A percentile compares a stretch with the other conserved stretches of the same genome.
phyloP scores from a whole-genome alignment of 1,140 invertebrate genomes.

The Pantala flavescens region DNA sequence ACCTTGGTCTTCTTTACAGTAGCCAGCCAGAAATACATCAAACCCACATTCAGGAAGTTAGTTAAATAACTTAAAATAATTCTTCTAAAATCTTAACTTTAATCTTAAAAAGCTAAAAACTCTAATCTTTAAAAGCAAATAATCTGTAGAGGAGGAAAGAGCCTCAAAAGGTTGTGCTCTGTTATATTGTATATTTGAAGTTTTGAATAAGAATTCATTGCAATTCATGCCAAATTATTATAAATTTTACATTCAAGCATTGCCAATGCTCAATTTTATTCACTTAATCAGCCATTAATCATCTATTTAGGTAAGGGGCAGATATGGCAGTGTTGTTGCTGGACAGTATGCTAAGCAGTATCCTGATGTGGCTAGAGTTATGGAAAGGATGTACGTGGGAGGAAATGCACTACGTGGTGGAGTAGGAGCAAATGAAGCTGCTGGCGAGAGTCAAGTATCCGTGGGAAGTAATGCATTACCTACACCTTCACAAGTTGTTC shows the following conservation, averaged over 20 bases:
- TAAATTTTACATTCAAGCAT: too few relatives aligned
- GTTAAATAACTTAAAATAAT: too few relatives aligned
- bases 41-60: constrained; percentile 29
- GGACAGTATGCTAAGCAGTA: constrained; percentile 24
- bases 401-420: neutral
- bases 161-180: too few relatives aligned
- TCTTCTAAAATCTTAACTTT: too few relatives aligned
- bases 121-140: too few relatives aligned
- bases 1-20: constrained; percentile 38
- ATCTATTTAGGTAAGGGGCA: neutral
- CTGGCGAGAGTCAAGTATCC: constrained; percentile 20
- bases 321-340: neutral
- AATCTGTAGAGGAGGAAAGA: too few relatives aligned
- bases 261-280: too few relatives aligned
- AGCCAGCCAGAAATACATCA: constrained; percentile 54
- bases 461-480: constrained; percentile 20
- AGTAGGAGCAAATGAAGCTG: neutral
- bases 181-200: too few relatives aligned
- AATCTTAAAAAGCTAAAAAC: too few relatives aligned
- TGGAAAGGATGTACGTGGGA: constrained; percentile 23
- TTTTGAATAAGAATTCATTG: too few relatives aligned
- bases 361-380: constrained; percentile 27
- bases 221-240: too few relatives aligned
- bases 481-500: constrained; percentile 22
- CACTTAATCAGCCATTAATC: neutral